Evolutionary conservation across 2,113 vertebrate species (phyloP).

Genomic region (Engystomops pustulosus): DNA sequence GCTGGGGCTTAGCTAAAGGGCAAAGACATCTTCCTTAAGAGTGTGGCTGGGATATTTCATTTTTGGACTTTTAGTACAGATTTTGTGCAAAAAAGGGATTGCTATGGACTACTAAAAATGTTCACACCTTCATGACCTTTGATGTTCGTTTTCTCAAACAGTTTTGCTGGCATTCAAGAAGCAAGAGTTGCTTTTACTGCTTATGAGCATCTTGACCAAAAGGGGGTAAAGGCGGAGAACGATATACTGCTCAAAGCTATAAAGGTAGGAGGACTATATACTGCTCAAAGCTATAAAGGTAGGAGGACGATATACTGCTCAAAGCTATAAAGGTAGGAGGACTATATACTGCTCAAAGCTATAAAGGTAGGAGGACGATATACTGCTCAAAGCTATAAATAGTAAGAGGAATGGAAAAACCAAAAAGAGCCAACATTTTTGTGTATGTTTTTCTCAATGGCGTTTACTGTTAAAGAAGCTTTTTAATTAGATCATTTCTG

Average conservation of each 20-base stretch:
- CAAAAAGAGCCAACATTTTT: too few relatives aligned
- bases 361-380: too few relatives aligned
- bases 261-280: slow-evolving; percentile 60
- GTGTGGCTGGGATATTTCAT: not conserved
- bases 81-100: slow-evolving; percentile 11
- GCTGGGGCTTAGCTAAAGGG: not conserved
- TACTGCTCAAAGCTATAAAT: too few relatives aligned
- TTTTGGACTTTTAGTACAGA: slow-evolving; percentile 6
- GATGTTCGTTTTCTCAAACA: slow-evolving; percentile 35
- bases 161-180: slow-evolving; percentile 51
- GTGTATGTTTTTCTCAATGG: too few relatives aligned
- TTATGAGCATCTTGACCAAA: slow-evolving; percentile 57
- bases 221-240: slow-evolving; percentile 36
- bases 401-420: too few relatives aligned
- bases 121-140: not conserved
- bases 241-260: slow-evolving; percentile 46
- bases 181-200: slow-evolving; percentile 53
- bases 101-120: not conserved
- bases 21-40: slow-evolving; percentile 6
- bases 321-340: too few relatives aligned
- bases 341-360: too few relatives aligned
- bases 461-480: too few relatives aligned
- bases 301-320: too few relatives aligned
- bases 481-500: too few relatives aligned
- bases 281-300: too few relatives aligned